Conservation (phyloP, 2,113 vertebrate genomes). For the Saguinus imperator region DNA sequence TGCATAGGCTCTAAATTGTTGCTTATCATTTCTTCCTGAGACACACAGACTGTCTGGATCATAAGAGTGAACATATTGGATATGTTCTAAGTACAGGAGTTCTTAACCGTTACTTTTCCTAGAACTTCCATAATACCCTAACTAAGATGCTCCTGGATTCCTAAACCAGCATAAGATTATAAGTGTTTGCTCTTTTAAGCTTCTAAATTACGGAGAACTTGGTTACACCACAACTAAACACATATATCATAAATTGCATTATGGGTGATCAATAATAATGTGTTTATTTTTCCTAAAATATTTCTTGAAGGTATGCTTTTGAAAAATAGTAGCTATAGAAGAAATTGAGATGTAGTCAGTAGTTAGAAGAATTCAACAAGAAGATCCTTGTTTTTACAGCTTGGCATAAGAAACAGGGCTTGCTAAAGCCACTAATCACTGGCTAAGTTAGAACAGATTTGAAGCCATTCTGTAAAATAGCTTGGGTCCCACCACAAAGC, state of each 20-base stretch:
- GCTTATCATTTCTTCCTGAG: slow-evolving; percentile 35
- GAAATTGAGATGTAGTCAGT: not conserved
- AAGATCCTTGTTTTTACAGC: not conserved
- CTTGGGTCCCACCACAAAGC: not conserved
- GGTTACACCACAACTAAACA: not conserved
- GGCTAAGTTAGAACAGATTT: not conserved
- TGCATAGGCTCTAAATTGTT: slow-evolving; percentile 31
- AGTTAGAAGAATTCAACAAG: not conserved
- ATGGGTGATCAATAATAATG: not conserved
- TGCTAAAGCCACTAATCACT: not conserved
- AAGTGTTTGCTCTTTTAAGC: not conserved
- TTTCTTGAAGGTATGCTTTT: not conserved
- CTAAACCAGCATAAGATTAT: not conserved
- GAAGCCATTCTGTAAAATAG: not conserved
- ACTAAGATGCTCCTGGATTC: not conserved
- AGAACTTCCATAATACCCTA: not conserved
- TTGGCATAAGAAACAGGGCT: not conserved
- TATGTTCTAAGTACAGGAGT: not conserved
- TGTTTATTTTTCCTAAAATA: not conserved
- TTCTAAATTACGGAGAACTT: not conserved
- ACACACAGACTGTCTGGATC: not conserved
- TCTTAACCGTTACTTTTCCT: not conserved
- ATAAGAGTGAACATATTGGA: not conserved
- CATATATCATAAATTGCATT: not conserved
- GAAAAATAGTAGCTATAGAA: not conserved